phyloP scores from a whole-genome alignment of 2,113 vertebrate genomes.

The Sphyrna mokarran region DNA sequence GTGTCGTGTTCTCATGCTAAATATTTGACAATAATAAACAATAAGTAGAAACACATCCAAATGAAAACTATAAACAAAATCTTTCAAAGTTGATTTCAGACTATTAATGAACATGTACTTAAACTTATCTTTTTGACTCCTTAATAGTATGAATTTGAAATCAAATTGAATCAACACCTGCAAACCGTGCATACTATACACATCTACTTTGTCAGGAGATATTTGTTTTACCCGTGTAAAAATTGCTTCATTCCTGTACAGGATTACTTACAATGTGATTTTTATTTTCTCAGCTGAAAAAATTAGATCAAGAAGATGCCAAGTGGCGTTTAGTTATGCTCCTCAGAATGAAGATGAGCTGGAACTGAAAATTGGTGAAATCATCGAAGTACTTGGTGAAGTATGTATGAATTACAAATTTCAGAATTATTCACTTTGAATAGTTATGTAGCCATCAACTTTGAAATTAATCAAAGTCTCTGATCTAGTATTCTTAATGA shows the following conservation, averaged over 20 bases:
- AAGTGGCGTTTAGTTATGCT: slow-evolving; percentile 91
- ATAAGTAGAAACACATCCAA: slow-evolving; percentile 40
- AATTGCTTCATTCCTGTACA: neutral
- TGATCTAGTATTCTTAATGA: too few species aligned
- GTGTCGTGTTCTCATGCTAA: slow-evolving; percentile 27
- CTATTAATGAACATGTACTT: neutral
- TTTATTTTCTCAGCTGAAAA: slow-evolving; percentile 65
- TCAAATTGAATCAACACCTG: neutral
- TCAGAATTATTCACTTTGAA: neutral
- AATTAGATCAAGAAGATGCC: slow-evolving; percentile 82
- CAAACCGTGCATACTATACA: neutral
- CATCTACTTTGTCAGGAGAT: neutral
- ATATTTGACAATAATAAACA: neutral
- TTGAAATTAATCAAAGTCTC: neutral
- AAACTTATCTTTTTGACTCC: neutral
- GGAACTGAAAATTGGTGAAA: slow-evolving; percentile 88
- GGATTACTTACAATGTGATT: neutral
- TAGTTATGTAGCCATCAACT: neutral
- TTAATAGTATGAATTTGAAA: neutral
- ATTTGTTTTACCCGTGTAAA: neutral
- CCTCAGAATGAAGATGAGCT: slow-evolving; percentile 96
- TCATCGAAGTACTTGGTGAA: slow-evolving; percentile 89
- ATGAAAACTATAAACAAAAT: slow-evolving; percentile 41
- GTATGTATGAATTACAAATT: slow-evolving; percentile 52
- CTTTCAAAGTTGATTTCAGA: neutral